These are phyloP conservation scores for Atta cephalotes DNA, from an alignment of 1,140 invertebrate genomes.

Conservation along the genomic window DNA sequence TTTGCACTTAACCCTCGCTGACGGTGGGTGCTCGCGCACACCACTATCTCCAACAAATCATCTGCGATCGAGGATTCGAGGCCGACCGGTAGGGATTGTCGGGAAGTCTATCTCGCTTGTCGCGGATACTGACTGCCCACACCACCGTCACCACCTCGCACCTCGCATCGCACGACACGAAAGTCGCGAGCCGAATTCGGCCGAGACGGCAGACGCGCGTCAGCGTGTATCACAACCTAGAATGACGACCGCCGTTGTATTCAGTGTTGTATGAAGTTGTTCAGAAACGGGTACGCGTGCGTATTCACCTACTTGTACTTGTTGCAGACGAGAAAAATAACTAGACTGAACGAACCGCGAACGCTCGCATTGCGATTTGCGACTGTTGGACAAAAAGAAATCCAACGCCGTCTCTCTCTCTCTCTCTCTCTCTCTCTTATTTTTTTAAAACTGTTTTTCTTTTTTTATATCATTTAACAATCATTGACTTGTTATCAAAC, in stretches of 20 bases:
- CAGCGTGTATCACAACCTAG: slow-evolving; percentile 5
- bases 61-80: slow-evolving; percentile 51
- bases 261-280: no score
- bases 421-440: no score
- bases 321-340: not conserved
- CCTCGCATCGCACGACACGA: slow-evolving; percentile 59
- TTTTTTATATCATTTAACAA: no score
- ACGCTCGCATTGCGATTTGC: no score
- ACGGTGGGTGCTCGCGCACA: slow-evolving; percentile 74
- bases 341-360: not conserved
- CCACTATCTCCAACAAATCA: slow-evolving; percentile 71
- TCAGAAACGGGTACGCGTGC: not conserved
- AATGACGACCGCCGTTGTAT: not conserved
- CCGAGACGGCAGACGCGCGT: not conserved
- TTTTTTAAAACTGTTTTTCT: no score
- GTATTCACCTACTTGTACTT: not conserved
- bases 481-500: no score
- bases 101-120: slow-evolving; percentile 24
- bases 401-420: no score
- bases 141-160: slow-evolving; percentile 50
- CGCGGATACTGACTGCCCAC: slow-evolving; percentile 40
- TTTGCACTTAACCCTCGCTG: slow-evolving; percentile 46
- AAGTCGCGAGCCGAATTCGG: slow-evolving; percentile 62
- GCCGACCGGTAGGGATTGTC: slow-evolving; percentile 50
- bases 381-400: no score